Evolutionary conservation across 2,797 vertebrate genomes (phyloP), one percentile per base, ranked within the genome.

Genomic region (Acanthurus leucopareius): DNA sequence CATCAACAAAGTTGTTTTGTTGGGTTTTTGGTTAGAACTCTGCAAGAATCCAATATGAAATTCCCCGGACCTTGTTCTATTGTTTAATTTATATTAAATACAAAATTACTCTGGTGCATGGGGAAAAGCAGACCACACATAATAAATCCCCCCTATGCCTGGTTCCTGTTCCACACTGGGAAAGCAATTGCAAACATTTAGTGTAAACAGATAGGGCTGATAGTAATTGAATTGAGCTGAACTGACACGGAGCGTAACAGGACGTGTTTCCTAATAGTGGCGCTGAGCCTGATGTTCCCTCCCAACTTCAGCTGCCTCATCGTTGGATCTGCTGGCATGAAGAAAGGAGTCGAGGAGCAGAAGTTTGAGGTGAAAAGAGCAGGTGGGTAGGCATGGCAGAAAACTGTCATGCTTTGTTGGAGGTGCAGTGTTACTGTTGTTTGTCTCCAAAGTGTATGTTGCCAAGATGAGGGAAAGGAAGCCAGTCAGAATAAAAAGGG

Each of bases 161-260:
- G 25, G 84, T 82, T 91, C 77, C 75, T 88, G 78, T 79, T 89
- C 68, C 57, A 79, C 80, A 73, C 58, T 76, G 65, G 82, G 79
- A 85, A 83, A 80, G 77, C 74, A 75, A 79, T 80, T 74, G 77
- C 75, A 86, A 85, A 89, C 83, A 88, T 87, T 84, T 84, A 88
- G 19, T 75, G 85, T 90, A 92, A 93, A 92, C 86, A 93, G 86
- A 92, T 89, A 83, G 73, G 64, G 65, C 73, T 75, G 88, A 91
- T 89, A 80, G 79, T 90, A 87, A 92, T 84, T 91, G 75, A 91
- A 85, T 79, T 84, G 83, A 88, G 81, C 69, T 90, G 73, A 88
- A 82, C 73, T 83, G 91, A 90, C 78, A 82, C 72, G 64, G 76
- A 85, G 61, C 78, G 40, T 89, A 89, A 84, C 73, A 80, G 57